phyloP scores from a whole-genome alignment of 2,797 vertebrate genomes.

The Dicrostonyx torquatus region DNA sequence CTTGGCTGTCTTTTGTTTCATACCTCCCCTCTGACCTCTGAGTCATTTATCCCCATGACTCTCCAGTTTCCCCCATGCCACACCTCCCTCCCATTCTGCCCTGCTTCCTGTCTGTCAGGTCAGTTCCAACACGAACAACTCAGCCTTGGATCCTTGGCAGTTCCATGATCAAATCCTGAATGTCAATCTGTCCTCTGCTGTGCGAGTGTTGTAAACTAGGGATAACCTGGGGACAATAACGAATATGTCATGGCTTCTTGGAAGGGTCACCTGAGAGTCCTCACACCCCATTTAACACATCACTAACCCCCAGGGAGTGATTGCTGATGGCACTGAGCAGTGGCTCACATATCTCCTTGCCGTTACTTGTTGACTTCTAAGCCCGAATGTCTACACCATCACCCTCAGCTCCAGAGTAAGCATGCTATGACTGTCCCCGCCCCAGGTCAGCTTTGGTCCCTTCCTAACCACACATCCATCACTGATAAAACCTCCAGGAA shows the following conservation, averaged over 20 bases:
- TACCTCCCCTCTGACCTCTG: not conserved
- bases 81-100: not conserved
- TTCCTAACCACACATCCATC: not conserved
- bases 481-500: not conserved
- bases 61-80: not conserved
- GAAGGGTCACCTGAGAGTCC: not conserved
- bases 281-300: not conserved
- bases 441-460: not conserved
- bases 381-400: too few relatives aligned
- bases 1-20: not conserved
- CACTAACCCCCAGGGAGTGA: not conserved
- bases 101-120: not conserved
- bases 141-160: not conserved
- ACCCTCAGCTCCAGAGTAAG: not conserved
- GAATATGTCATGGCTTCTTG: not conserved
- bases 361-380: not conserved
- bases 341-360: not conserved
- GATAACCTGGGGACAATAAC: not conserved
- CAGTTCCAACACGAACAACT: not conserved
- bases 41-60: not conserved
- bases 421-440: fast-evolving
- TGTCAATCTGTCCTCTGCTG: not conserved
- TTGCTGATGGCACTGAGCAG: too few relatives aligned
- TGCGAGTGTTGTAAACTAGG: not conserved
- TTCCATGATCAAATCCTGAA: not conserved